Evolutionary conservation across 2,113 vertebrate species (phyloP), one percentile per base, ranked within the genome.

Genomic region (Barbus barbus): DNA sequence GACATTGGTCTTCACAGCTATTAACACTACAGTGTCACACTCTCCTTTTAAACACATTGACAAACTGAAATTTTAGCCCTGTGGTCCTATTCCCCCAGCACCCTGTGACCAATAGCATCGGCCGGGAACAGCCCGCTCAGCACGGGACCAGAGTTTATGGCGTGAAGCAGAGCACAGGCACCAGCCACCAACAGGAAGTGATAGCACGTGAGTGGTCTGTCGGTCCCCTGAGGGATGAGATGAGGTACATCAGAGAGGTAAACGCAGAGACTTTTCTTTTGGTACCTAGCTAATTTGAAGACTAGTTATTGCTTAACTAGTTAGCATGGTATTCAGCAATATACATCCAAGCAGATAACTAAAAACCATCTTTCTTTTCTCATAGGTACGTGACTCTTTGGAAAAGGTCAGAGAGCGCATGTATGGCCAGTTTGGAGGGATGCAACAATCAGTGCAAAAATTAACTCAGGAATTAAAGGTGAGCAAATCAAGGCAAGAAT

Each of bases 221-320:
- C 89, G 93, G 84, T 91, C 97, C 98, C 90, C 93, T 99, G 89
- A 97, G 95, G 60, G 96, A 98, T 88, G 97, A 99, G 89, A 99
- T 99, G 97, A 97, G 90, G 87, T 99, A 99, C 92, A 98, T 99
- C 92, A 95, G 91, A 90, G 97, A 98, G 87, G 98, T 99, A 91
- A 96, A 96, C 75, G 44, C 88, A 94, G 72, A 71, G 33, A 1
- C 71, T 36, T 51, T 48, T 24, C 13, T 44, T 72, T 18, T 18
- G 26, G 5, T 3, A 65, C 26, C 63, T 67, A 65, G 28, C 63
- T 65, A 33, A 12, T 4, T 51, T 18, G 14, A 16, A 16, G 48
- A 51, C 48, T 51, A 48, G 14, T 48, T 48, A 5, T 48, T 48
- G 26, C 26, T 65, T 65, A 65, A 65, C 61, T 65, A 26, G 6